Base-by-base conservation (phyloP, 2,113 vertebrate genomes). In the Solea senegalensis region DNA sequence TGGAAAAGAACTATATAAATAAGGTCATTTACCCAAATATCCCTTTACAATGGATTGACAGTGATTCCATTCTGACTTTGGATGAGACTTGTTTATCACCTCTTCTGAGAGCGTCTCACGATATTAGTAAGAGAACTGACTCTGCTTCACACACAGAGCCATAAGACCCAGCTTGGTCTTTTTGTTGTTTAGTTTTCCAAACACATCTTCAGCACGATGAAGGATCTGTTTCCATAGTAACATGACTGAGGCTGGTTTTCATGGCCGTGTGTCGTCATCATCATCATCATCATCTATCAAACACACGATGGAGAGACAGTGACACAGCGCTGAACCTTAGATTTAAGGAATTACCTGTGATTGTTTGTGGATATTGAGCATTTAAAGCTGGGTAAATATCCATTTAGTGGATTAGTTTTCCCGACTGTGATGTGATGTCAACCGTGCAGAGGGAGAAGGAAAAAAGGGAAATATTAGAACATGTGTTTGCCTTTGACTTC, bases 181-280 rank as follows among this genome's bases (percentile, higher is more conserved):
- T 21, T 13, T 26, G 16, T 10, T 26, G 14, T 57, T 15, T 21
- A 21, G 21, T 52, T 43, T n/a, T n/a, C 9, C 4, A 7, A 46
- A n/a, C 7, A 1, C 39, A 13, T 54, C 21, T 45, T 14, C 28
- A 26, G 48, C 11, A 1, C 21, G 44, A 63, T 14, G 64, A 3
- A 43, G 54, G 46, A 5, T 61, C 50, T 12, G 68, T 78, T 72
- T 26, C 68, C 75, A 78, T 72, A 40, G 75, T 9, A 50, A 72
- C 0, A 8, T 34, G 34, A 34, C 34, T 16, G 45, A 14, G 34
- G 59, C 60, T 39, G 34, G 63, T 40, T 26, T 55, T 40, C 0
- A 50, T 56, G 56, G 72, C 55, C 5, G 28, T 1, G 49, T 41
- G 48, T 13, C 72, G 43, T 61, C 55, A 3, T 34, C 34, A 34